Conservation (phyloP, 2,113 vertebrate species). For the Australoheros scitulus region DNA sequence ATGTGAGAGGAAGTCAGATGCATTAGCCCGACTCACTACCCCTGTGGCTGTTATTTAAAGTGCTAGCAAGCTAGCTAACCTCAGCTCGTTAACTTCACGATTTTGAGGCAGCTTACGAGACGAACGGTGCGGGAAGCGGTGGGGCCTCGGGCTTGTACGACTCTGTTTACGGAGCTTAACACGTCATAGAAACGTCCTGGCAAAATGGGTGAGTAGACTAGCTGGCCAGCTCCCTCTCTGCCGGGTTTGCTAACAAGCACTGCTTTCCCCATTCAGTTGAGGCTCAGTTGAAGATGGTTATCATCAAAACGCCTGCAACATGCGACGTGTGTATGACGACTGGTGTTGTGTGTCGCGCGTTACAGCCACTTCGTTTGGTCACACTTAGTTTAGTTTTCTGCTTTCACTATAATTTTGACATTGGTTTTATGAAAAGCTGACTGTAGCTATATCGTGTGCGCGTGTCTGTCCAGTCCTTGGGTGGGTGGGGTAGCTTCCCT, state of each 20-base stretch:
- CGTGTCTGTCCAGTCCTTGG: constrained; percentile 25
- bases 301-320: neutral
- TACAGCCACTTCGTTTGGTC: neutral
- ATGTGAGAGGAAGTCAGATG: constrained; percentile 52
- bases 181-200: constrained; percentile 46
- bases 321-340: neutral
- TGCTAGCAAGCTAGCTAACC: constrained; percentile 24
- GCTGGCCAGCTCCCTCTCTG: constrained; percentile 18
- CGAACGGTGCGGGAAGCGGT: constrained; percentile 49
- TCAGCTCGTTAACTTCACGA: constrained; percentile 12
- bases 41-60: constrained; percentile 1
- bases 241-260: neutral
- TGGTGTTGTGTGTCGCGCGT: neutral
- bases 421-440: constrained; percentile 6
- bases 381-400: neutral
- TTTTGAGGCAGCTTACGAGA: neutral
- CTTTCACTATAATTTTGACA: neutral
- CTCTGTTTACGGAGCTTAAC: constrained; percentile 36
- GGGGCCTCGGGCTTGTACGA: constrained; percentile 72
- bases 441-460: neutral
- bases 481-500: constrained; percentile 62
- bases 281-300: neutral
- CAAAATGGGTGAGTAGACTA: constrained; percentile 70
- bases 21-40: constrained; percentile 31
- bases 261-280: neutral